phyloP scores from a whole-genome alignment of 2,888 invertebrate genomes.

The Melieria omissa region DNA sequence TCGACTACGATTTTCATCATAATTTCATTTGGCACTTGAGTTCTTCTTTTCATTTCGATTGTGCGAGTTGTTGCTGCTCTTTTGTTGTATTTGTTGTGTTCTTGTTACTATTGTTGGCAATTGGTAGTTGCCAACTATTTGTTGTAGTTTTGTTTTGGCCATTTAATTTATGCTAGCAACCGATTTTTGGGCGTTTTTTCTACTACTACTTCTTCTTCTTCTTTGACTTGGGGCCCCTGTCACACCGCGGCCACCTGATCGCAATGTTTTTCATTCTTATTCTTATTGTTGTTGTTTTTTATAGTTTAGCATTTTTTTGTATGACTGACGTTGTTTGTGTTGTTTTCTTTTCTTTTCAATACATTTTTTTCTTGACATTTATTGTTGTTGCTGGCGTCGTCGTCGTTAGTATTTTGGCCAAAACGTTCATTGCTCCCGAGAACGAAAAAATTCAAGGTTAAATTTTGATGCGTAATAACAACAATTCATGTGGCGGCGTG shows the following conservation, averaged over 20 bases:
- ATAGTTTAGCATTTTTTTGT: slow-evolving; percentile 1
- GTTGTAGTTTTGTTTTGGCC: slow-evolving; percentile 16
- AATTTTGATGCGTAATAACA: slow-evolving; percentile 29
- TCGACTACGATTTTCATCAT: background rate
- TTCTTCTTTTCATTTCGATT: background rate
- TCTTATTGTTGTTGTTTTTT: background rate
- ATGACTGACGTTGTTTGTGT: background rate
- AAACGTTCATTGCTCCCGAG: slow-evolving; percentile 61
- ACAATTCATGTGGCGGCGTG: too few species aligned
- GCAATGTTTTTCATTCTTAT: slow-evolving; percentile 2
- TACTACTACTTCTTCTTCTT: too few species aligned
- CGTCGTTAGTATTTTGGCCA: slow-evolving; percentile 51
- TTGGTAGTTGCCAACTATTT: background rate
- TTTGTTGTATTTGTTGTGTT: background rate
- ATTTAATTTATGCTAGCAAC: slow-evolving; percentile 27
- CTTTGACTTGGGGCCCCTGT: background rate
- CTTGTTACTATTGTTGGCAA: background rate
- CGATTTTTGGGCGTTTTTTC: background rate
- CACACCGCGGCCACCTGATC: background rate
- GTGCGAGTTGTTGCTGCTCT: background rate
- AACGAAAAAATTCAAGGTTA: slow-evolving; percentile 56
- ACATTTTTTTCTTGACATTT: slow-evolving; percentile 32
- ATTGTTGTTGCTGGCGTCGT: slow-evolving; percentile 14
- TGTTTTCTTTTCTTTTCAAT: background rate
- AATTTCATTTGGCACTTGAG: background rate